A percentile compares a stretch with the other conserved stretches of the same genome.
phyloP scores from a whole-genome alignment of 1,140 invertebrate genomes.

The Cotesia chilonis region DNA sequence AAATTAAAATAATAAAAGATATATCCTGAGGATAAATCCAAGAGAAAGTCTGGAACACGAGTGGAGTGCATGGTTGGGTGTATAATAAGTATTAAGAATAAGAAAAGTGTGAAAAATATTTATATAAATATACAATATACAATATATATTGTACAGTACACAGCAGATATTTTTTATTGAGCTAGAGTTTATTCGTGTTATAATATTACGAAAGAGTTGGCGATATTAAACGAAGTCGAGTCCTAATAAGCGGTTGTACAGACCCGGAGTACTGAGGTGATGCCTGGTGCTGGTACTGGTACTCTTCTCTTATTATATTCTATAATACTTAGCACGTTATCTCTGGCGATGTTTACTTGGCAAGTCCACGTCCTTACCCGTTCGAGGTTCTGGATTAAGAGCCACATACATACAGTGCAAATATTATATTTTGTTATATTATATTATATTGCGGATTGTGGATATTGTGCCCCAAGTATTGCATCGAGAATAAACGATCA shows the following conservation, averaged over 20 bases:
- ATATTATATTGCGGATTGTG: too few species aligned
- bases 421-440: background rate
- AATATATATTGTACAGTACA: too few species aligned
- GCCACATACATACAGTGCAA: background rate
- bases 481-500: background rate
- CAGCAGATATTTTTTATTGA: background rate
- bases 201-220: conserved; percentile 28
- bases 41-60: conserved; percentile 2
- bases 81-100: background rate
- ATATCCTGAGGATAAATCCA: conserved; percentile 14
- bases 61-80: background rate
- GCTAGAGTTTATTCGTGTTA: conserved; percentile 10
- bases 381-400: background rate
- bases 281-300: too few species aligned
- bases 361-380: conserved; percentile 40
- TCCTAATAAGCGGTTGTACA: conserved; percentile 37
- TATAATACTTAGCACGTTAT: too few species aligned
- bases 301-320: too few species aligned
- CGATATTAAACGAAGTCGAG: conserved; percentile 25
- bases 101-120: conserved; percentile 21
- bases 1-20: background rate
- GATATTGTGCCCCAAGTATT: conserved; percentile 1
- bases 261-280: conserved; percentile 1
- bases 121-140: background rate
- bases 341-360: conserved; percentile 21